A percentile compares a stretch with the other conserved stretches of the same genome.
These are phyloP conservation scores for Chaetodon trifascialis DNA, from an alignment of 2,113 vertebrate genomes.

Conservation along the genomic window DNA sequence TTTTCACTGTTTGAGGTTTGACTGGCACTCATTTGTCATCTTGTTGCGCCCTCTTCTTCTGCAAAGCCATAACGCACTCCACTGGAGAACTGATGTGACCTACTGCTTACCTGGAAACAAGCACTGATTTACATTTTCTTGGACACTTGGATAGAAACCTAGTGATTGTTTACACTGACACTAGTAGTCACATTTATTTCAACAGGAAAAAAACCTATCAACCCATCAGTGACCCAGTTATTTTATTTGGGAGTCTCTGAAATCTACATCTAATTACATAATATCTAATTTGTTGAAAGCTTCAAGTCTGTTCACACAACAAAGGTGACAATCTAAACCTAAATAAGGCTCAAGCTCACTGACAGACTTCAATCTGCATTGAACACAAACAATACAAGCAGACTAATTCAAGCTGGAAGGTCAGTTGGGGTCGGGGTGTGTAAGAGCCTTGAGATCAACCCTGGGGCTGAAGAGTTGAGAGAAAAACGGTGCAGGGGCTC, in stretches of 20 bases:
- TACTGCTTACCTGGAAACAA: no score
- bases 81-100: no score
- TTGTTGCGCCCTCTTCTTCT: no score
- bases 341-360: neutral
- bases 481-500: neutral
- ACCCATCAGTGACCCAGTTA: neutral
- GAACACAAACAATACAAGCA: neutral
- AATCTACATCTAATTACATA: neutral
- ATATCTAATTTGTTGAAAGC: no score
- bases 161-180: no score
- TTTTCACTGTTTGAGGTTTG: no score
- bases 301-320: neutral
- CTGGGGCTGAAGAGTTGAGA: neutral
- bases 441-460: neutral
- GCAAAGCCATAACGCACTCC: no score
- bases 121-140: no score
- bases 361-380: neutral
- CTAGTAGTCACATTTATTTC: no score
- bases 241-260: neutral
- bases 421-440: neutral
- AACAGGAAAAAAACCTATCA: no score
- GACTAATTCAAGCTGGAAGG: neutral
- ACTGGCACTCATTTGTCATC: no score
- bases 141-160: no score
- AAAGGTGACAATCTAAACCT: neutral